phyloP scores from a whole-genome alignment of 2,888 invertebrate genomes.

The Hemicrepidius hirtus region DNA sequence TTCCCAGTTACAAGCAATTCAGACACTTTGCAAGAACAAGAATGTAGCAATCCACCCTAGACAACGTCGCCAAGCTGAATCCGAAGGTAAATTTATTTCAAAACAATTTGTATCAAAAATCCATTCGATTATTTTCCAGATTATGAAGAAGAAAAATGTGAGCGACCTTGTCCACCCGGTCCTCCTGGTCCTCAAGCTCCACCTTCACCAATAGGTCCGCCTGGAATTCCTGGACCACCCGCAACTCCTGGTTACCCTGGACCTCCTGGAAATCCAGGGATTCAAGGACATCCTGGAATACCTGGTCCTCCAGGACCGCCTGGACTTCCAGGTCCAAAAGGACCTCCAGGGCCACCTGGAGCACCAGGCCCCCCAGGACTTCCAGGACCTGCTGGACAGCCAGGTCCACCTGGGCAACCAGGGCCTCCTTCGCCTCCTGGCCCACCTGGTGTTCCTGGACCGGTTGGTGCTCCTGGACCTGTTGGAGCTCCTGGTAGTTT shows the following conservation, averaged over 20 bases:
- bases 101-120: too few relatives aligned
- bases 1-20: background rate
- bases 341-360: slow-evolving; percentile 12
- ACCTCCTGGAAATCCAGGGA: background rate
- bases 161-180: background rate
- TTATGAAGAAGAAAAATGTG: too few relatives aligned
- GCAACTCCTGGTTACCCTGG: background rate
- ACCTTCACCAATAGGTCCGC: slow-evolving; percentile 21
- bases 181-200: slow-evolving; percentile 1
- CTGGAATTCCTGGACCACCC: background rate
- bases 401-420: slow-evolving; percentile 6
- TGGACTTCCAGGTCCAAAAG: slow-evolving; percentile 2
- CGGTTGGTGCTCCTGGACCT: too few relatives aligned
- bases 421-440: slow-evolving; percentile 1
- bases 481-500: too few relatives aligned
- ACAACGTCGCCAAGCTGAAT: too few relatives aligned
- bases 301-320: slow-evolving; percentile 17
- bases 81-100: too few relatives aligned
- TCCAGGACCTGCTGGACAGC: background rate
- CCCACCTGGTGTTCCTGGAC: background rate
- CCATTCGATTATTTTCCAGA: too few relatives aligned
- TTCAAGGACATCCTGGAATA: background rate
- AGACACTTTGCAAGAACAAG: background rate
- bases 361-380: background rate
- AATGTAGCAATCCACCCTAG: background rate